Evolutionary conservation across 1,140 invertebrate species (phyloP), one percentile per base, ranked within the genome.

Genomic region (Apis mellifera): DNA sequence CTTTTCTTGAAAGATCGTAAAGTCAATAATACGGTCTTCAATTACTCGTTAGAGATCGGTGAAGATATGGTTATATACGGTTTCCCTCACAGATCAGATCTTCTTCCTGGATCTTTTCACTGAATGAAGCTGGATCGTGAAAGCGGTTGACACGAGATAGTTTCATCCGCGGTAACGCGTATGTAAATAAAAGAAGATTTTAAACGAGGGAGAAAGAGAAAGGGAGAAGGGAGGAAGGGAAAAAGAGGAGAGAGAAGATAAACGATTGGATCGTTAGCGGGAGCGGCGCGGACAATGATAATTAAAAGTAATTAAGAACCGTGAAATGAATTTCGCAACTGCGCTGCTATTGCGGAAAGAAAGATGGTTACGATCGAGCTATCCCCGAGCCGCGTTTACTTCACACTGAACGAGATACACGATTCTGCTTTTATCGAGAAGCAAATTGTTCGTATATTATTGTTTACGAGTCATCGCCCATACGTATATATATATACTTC

Each of bases 271-370:
- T 60, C 48, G 69, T 62, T 72, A 78, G 55, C 26, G 32, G n/a
- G 54, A 26, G 23, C 66, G 21, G 17, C 52, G 9, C 64, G 75
- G 75, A 60, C 66, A 78, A 71, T 62, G 77, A 62, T 79, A 64
- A 79, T 79, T 79, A 79, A 79, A 72, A 54, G 26, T 73, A 79
- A 79, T 79, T 79, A 79, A 79, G 69, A 79, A 79, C 66, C 78
- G 69, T 79, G 78, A 79, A 79, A 79, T 79, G 78, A 79, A 79
- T 72, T 79, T 79, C 78, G 69, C 69, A 64, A 79, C 59, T 48
- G 55, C 32, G 48, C 55, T 42, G 3, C 32, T 71, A 79, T 73
- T 54, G 78, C 78, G 78, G 69, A 73, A 79, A 72, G 69, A 79
- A 72, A 72, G 68, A 73, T 59, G 69, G 78, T 72, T 73, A 79